A percentile compares a stretch with the other conserved stretches of the same genome.
These are phyloP conservation scores for Pelecanoides urinatrix DNA, from an alignment of 2,113 vertebrate species.

Conservation along the genomic window DNA sequence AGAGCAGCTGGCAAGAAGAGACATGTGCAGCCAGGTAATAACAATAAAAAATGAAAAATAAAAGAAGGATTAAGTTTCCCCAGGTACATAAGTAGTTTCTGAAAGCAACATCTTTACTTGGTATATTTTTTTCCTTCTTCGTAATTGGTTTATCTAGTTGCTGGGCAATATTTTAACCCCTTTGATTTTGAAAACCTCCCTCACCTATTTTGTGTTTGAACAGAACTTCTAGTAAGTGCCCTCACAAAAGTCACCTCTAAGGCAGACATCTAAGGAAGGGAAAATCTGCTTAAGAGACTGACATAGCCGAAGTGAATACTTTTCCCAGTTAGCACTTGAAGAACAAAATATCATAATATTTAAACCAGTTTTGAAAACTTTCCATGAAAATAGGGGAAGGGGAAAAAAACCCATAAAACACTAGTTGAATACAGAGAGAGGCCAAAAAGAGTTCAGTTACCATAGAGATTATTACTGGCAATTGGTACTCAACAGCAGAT, in stretches of 20 bases:
- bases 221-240: neutral
- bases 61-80: neutral
- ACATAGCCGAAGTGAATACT: slow-evolving; percentile 35
- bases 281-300: slow-evolving; percentile 56
- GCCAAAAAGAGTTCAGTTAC: slow-evolving; percentile 69
- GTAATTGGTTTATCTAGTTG: neutral
- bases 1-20: neutral
- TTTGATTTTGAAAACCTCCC: neutral
- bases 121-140: neutral
- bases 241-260: slow-evolving; percentile 35
- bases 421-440: slow-evolving; percentile 67
- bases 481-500: slow-evolving; percentile 75
- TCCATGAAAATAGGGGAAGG: slow-evolving; percentile 62
- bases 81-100: neutral
- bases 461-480: slow-evolving; percentile 74
- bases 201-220: neutral
- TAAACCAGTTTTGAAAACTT: slow-evolving; percentile 77
- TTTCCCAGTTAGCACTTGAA: slow-evolving; percentile 63
- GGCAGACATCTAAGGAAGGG: slow-evolving; percentile 7
- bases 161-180: slow-evolving; percentile 7
- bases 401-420: slow-evolving; percentile 15
- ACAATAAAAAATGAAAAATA: neutral
- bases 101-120: neutral
- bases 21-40: neutral
- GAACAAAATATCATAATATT: slow-evolving; percentile 78